Conservation (phyloP, 1,140 invertebrate species). For the Solenopsis invicta region DNA sequence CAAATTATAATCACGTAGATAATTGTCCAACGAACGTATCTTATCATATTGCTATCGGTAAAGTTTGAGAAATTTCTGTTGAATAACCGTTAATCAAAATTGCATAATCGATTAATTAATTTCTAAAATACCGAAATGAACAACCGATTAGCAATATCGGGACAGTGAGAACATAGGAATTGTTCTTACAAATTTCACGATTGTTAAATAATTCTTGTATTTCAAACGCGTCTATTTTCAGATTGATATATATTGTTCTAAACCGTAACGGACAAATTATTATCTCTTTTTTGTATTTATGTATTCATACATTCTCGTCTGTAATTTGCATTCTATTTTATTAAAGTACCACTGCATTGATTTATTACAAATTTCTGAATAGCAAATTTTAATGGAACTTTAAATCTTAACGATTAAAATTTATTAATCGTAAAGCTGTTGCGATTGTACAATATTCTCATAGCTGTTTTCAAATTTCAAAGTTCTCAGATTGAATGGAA, state of each 20-base stretch:
- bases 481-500: conserved; percentile 10
- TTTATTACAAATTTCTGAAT: not conserved
- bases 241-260: conserved; percentile 25
- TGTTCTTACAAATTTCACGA: not conserved
- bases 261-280: not conserved
- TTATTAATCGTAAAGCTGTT: conserved; percentile 3
- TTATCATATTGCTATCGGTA: not conserved
- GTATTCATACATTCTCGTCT: not conserved
- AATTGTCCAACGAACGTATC: not conserved
- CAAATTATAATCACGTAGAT: not conserved
- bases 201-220: conserved; percentile 17
- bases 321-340: not conserved
- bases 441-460: not conserved
- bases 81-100: not conserved
- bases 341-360: conserved; percentile 29
- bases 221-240: not conserved
- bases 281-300: not conserved
- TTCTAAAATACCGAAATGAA: not conserved
- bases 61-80: conserved; percentile 2
- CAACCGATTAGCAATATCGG: not conserved
- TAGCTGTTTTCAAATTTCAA: not conserved
- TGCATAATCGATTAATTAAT: not conserved
- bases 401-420: not conserved
- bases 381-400: not conserved
- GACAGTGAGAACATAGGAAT: not conserved